Base-by-base conservation (phyloP, 2,888 invertebrate species). In the Cryptocephalus moraei region DNA sequence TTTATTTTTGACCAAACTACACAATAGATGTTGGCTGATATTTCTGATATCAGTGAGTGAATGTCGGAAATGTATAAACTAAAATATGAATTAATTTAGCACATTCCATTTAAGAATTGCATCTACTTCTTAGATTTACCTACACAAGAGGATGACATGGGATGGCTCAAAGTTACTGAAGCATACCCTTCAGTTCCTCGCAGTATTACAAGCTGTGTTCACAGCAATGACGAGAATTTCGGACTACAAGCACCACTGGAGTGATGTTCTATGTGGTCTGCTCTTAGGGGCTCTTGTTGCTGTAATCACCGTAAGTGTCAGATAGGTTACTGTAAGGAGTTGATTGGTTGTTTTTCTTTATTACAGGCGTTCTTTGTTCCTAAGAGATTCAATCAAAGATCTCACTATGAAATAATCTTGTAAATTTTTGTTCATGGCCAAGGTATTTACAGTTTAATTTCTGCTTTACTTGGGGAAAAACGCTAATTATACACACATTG, bases 191-290 rank as follows among this genome's bases (percentile, higher is more conserved):
- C 96, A 97, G 73, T 83, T 88, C 64, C 56, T 84, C 9, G 80
- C 88, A 45, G 73, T 95, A 51, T 75, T 84, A 70, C 74, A 89
- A 68, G 86, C 93, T 32, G 84, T 88, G 80, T 89, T 82, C 69
- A 91, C 91, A 9, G 84, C 87, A n/a, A 78, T 95, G 74, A 86
- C 91, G 1, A 79, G 96, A 33, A 82, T 97, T 34, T 91, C 91
- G 1, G 91, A 97, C 74, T 92, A 96, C 76, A 96, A 96, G 68
- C 96, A 97, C 71, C 96, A 97, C 66, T 95, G 94, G 91, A 93
- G 91, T 62, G 97, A 97, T 71, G 96, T 96, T 2, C 74, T 96
- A 32, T 83, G 83, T 44, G 97, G 97, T 1, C 76, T 82, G 53
- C 60, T 74, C 33, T 78, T 89, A 52, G 90, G 90, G 9, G 66